phyloP scores from a whole-genome alignment of 2,888 invertebrate genomes.

The Hipparchia semele region DNA sequence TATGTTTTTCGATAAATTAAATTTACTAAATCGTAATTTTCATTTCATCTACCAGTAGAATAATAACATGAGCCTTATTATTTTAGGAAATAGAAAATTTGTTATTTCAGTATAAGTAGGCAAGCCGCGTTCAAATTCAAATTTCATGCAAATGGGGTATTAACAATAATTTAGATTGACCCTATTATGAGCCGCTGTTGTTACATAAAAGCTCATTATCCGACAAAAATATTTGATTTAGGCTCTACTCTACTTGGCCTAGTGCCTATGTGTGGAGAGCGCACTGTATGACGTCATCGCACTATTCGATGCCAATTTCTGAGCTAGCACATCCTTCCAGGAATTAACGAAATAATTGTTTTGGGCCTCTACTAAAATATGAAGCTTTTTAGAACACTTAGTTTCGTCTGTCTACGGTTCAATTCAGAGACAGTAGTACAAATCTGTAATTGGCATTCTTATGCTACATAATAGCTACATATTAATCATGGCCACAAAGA shows the following conservation, averaged over 20 bases:
- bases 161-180: constrained; percentile 4
- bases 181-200: neutral
- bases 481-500: no score
- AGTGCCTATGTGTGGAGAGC: constrained; percentile 51
- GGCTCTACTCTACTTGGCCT: constrained; percentile 53
- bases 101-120: neutral
- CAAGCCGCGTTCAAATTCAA: neutral
- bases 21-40: no score
- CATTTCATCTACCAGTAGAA: neutral
- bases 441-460: no score
- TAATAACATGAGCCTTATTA: neutral
- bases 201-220: constrained; percentile 21
- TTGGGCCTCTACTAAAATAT: neutral
- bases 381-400: no score
- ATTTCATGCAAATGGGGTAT: constrained; percentile 8
- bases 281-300: constrained; percentile 59
- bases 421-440: no score
- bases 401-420: no score
- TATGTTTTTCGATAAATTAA: no score
- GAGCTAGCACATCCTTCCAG: neutral
- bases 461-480: no score
- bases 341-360: neutral
- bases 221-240: constrained; percentile 35
- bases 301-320: constrained; percentile 29
- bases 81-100: constrained; percentile 6